Conservation (phyloP, 2,888 invertebrate species). For the Trissolcus japonicus region DNA sequence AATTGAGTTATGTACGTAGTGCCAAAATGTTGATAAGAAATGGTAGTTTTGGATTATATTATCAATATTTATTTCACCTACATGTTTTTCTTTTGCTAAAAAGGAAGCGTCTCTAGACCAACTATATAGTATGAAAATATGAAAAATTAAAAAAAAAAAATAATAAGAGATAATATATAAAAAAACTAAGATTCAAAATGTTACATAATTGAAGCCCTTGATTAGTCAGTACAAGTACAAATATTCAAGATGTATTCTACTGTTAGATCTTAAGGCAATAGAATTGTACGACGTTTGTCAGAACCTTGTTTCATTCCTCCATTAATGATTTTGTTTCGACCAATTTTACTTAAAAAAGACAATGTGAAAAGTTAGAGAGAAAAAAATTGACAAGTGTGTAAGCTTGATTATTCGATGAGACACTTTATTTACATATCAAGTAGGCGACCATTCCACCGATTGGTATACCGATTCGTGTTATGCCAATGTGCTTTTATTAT, state of each 20-base stretch:
- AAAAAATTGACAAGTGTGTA: slow-evolving; percentile 14
- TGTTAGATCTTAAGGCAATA: slow-evolving; percentile 67
- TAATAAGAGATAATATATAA: slow-evolving; percentile 8
- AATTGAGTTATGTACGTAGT: slow-evolving; percentile 52
- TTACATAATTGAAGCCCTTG: slow-evolving; percentile 76
- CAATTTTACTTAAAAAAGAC: slow-evolving; percentile 28
- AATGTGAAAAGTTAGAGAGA: slow-evolving; percentile 2
- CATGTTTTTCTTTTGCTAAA: slow-evolving; percentile 41
- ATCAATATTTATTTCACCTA: slow-evolving; percentile 38
- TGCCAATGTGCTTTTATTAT: slow-evolving; percentile 55
- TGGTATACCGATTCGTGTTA: slow-evolving; percentile 52
- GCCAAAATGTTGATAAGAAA: slow-evolving; percentile 51
- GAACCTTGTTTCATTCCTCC: slow-evolving; percentile 72
- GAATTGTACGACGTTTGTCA: slow-evolving; percentile 59
- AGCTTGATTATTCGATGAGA: slow-evolving; percentile 53
- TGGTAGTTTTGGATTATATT: slow-evolving; percentile 45
- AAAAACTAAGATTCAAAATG: slow-evolving; percentile 71
- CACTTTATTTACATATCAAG: slow-evolving; percentile 60
- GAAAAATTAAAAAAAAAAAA: slow-evolving; percentile 18
- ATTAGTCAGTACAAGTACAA: slow-evolving; percentile 91
- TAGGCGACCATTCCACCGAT: slow-evolving; percentile 58
- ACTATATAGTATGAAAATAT: slow-evolving; percentile 12
- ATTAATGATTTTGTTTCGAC: slow-evolving; percentile 48
- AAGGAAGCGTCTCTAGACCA: slow-evolving; percentile 45
- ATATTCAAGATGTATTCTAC: slow-evolving; percentile 81